Percentiles rank a stretch among this genome's conserved stretches.
Evolutionary conservation across 2,797 vertebrate genomes (phyloP).

Genomic region (Heterohyrax brucei): DNA sequence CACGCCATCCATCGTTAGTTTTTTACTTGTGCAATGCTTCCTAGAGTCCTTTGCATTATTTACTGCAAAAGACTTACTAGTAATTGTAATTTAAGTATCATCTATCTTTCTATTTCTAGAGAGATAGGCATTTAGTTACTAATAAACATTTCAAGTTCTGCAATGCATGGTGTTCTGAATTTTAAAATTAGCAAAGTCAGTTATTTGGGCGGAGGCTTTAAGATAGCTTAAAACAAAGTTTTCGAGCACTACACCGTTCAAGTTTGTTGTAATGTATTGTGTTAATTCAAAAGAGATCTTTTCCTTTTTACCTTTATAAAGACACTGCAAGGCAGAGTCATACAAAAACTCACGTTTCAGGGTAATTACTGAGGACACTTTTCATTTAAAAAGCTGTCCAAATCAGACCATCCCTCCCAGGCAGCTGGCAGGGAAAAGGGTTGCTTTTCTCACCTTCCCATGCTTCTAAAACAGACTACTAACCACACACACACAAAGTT

Average conservation of each 20-base stretch:
- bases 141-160: slow-evolving; percentile 15
- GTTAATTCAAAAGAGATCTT: background rate
- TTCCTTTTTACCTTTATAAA: background rate
- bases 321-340: too few relatives aligned
- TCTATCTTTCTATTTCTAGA: background rate
- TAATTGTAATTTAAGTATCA: background rate
- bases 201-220: background rate
- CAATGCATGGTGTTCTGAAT: background rate
- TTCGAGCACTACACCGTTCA: background rate
- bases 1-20: background rate
- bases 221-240: background rate
- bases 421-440: too few relatives aligned
- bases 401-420: too few relatives aligned
- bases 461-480: too few relatives aligned
- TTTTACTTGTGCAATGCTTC: background rate
- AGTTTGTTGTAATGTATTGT: background rate
- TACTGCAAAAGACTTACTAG: background rate
- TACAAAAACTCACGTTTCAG: too few relatives aligned
- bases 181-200: background rate
- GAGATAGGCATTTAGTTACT: background rate
- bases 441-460: too few relatives aligned
- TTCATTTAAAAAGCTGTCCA: too few relatives aligned
- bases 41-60: background rate
- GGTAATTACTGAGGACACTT: too few relatives aligned
- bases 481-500: too few relatives aligned